Percentiles rank a stretch among this genome's conserved stretches.
Evolutionary conservation across 2,888 invertebrate genomes (phyloP).

Genomic region (Synanthedon myopaeformis): DNA sequence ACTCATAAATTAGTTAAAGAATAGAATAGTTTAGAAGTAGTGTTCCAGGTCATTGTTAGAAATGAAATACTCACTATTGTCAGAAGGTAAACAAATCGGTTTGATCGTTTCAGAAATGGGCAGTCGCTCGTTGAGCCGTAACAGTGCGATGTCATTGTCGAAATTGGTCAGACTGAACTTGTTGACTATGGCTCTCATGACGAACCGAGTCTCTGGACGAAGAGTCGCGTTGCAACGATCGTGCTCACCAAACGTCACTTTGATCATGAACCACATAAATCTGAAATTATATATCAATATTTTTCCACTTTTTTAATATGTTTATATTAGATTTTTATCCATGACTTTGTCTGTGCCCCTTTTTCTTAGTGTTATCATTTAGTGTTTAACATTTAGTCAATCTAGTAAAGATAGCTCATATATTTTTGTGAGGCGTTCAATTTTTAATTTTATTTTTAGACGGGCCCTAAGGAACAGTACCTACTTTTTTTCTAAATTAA

Average conservation of each 20-base stretch:
- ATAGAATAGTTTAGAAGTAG: too few species aligned
- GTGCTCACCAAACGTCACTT: slow-evolving; percentile 89
- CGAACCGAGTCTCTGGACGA: slow-evolving; percentile 83
- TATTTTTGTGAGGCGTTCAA: too few species aligned
- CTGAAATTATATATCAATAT: slow-evolving; percentile 50
- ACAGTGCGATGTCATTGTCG: slow-evolving; percentile 87
- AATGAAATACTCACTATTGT: slow-evolving; percentile 52
- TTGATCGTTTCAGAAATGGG: slow-evolving; percentile 82
- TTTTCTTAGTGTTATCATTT: too few species aligned
- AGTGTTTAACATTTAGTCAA: too few species aligned
- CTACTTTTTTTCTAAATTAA: too few species aligned
- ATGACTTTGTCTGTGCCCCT: too few species aligned
- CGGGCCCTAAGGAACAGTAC: too few species aligned
- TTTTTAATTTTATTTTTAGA: too few species aligned
- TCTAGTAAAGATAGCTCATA: too few species aligned
- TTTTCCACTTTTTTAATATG: too few species aligned
- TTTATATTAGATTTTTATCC: too few species aligned
- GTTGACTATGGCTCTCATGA: slow-evolving; percentile 80
- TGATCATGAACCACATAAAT: slow-evolving; percentile 94
- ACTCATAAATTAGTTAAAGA: too few species aligned
- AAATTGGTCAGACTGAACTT: slow-evolving; percentile 89
- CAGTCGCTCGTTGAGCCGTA: slow-evolving; percentile 84
- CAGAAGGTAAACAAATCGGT: slow-evolving; percentile 83
- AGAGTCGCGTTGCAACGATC: slow-evolving; percentile 81
- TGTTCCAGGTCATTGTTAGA: not conserved